These are phyloP conservation scores for Ageneiosus marmoratus DNA, from an alignment of 2,113 vertebrate species.

Conservation along the genomic window DNA sequence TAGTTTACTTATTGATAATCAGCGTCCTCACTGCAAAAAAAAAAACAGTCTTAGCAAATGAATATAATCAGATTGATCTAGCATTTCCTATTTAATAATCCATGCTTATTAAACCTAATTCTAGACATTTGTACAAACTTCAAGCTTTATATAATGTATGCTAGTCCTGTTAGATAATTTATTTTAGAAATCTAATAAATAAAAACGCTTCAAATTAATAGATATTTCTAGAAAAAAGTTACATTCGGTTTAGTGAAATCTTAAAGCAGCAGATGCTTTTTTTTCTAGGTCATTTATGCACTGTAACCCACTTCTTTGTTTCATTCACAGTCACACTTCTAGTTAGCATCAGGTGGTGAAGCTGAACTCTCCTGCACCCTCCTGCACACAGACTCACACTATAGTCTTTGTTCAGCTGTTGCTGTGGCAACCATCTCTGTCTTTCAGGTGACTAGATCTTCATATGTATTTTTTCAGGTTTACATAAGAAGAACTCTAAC, in stretches of 20 bases:
- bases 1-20: slow-evolving; percentile 17
- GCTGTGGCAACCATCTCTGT: slow-evolving; percentile 51
- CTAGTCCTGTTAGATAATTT: neutral
- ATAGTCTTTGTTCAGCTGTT: slow-evolving; percentile 54
- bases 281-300: slow-evolving; percentile 36
- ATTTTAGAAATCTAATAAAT: neutral
- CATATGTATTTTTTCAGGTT: slow-evolving; percentile 47
- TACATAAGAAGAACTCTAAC: neutral
- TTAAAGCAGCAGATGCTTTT: neutral
- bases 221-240: neutral
- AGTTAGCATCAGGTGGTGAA: slow-evolving; percentile 29
- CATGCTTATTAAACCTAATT: too few species aligned
- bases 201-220: neutral
- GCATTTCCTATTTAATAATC: neutral
- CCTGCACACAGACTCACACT: slow-evolving; percentile 46
- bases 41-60: neutral
- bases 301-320: neutral
- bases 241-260: neutral
- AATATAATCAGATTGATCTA: neutral
- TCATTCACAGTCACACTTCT: slow-evolving; percentile 27
- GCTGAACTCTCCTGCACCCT: slow-evolving; percentile 47
- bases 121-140: neutral
- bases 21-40: neutral
- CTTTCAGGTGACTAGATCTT: slow-evolving; percentile 50
- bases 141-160: neutral